Evolutionary conservation across 2,797 vertebrate species (phyloP).

Genomic region (Enteromius fasciolatus): DNA sequence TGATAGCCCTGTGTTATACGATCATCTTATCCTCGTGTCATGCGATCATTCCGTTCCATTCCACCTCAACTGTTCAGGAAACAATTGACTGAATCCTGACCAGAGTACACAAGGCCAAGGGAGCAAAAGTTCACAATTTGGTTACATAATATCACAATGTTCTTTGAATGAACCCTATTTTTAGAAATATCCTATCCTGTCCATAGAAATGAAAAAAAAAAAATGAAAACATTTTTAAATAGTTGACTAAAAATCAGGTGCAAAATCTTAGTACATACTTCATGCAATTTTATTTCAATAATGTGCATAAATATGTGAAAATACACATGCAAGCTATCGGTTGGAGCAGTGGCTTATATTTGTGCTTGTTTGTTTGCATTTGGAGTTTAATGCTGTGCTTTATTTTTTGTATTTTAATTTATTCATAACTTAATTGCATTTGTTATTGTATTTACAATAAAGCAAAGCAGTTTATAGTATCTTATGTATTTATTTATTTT

Average conservation of each 20-base stretch:
- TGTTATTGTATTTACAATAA: neutral
- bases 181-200: too few relatives aligned
- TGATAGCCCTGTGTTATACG: neutral
- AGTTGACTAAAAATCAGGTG: neutral
- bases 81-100: neutral
- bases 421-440: neutral
- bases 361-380: neutral
- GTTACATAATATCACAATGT: neutral
- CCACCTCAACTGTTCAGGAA: neutral
- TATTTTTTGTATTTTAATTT: too few relatives aligned
- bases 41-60: neutral
- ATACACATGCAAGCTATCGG: neutral
- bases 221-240: neutral
- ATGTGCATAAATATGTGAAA: neutral
- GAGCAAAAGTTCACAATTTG: neutral
- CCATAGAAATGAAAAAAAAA: neutral
- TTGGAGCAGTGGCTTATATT: neutral
- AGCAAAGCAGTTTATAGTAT: neutral
- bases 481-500: neutral
- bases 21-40: slow-evolving; percentile 5
- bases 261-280: neutral
- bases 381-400: neutral
- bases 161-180: neutral
- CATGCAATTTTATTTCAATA: neutral
- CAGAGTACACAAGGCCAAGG: neutral